Evolutionary conservation across 37 sponge, comb jelly and placozoan species (phyloP).

Genomic region (Geodia barretti): DNA sequence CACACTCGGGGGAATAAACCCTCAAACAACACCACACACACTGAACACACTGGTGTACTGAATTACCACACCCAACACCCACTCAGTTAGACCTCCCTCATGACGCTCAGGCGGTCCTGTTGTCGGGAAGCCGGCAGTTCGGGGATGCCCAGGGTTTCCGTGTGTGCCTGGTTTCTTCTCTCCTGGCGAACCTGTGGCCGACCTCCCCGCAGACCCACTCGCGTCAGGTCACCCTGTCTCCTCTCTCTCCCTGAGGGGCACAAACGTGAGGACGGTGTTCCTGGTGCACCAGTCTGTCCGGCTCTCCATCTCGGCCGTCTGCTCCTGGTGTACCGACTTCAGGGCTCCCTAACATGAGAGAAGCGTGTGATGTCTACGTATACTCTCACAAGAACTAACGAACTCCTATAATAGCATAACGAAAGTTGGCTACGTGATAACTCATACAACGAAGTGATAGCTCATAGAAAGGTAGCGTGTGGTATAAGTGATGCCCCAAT

Average conservation of each 20-base stretch:
- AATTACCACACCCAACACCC: no score
- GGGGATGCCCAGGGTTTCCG: slow-evolving; percentile 41
- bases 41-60: no score
- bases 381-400: neutral
- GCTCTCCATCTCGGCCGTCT: slow-evolving; percentile 40
- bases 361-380: no score
- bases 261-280: slow-evolving; percentile 45
- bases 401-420: no score
- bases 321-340: slow-evolving; percentile 56
- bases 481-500: no score
- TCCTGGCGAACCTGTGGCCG: slow-evolving; percentile 42
- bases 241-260: slow-evolving; percentile 45
- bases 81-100: slow-evolving; percentile 4
- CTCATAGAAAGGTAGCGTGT: no score
- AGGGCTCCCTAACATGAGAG: slow-evolving; percentile 19
- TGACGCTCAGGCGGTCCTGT: slow-evolving; percentile 41
- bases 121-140: slow-evolving; percentile 25
- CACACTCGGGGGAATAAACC: no score
- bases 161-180: slow-evolving; percentile 35
- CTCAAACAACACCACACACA: neutral
- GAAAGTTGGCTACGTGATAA: no score
- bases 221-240: slow-evolving; percentile 55
- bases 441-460: no score
- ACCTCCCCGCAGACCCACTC: slow-evolving; percentile 31
- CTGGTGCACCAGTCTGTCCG: slow-evolving; percentile 41